Evolutionary conservation across 2,797 vertebrate genomes (phyloP), one percentile per base, ranked within the genome.

Genomic region (Yasuhikotakia modesta): DNA sequence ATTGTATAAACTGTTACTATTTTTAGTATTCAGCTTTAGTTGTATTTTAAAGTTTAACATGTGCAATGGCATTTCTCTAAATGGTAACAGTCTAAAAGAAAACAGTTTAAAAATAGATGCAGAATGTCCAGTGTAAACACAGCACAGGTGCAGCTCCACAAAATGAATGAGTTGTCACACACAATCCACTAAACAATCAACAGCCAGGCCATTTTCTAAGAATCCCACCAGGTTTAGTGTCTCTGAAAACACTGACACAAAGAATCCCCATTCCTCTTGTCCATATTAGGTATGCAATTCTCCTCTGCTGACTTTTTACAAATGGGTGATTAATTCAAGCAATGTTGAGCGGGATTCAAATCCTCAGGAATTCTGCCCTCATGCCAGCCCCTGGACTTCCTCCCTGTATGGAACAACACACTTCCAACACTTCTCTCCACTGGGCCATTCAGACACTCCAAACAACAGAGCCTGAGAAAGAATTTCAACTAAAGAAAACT

Each of bases 271-370:
- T 94, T 92, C 89, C 93, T 90, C 93, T 95, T 98, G 93, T 95
- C 97, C 97, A 95, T 99, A 99, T 99, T 99, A 97, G 97, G 97
- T 91, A 95, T 95, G 92, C 94, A 94, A 95, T 92, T 93, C 93
- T 93, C 76, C 92, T 92, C 91, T 85, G 88, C 86, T 91, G 88
- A 69, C 73, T 83, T 87, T 90, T 90, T 91, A 90, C 90, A 94
- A 96, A 94, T 92, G 93, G 94, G 93, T 93, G 95, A 97, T 98
- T 97, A 95, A 96, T 96, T 96, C 94, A 96, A 97, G 94, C 95
- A 95, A 39, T 97, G 94, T 94, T 93, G 94, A 87, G 93, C 95
- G 95, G 95, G 95, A 95, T 96, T 95, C 94, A 95, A 96, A 94
- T 95, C 93, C 93, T 93, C 87, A 96, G 95, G 96, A 97, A 97